Evolutionary conservation across 2,113 vertebrate species (phyloP).

Genomic region (Chloropsis hardwickii): DNA sequence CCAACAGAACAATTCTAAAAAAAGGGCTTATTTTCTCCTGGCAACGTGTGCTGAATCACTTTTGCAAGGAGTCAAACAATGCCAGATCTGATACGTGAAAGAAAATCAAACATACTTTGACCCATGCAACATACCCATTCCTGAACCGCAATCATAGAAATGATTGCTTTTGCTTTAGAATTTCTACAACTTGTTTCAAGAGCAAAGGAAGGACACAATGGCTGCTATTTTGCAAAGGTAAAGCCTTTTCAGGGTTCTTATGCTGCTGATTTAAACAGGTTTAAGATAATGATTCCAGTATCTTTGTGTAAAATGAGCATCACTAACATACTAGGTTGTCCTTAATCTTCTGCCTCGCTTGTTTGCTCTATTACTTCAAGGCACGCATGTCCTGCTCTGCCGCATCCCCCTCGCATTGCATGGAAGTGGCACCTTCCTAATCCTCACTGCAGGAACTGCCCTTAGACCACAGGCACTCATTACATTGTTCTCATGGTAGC

Average conservation of each 20-base stretch:
- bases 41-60: neutral
- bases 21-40: neutral
- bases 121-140: neutral
- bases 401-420: neutral
- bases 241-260: neutral
- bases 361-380: neutral
- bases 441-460: neutral
- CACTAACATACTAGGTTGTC: neutral
- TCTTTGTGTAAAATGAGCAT: neutral
- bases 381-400: fast-evolving
- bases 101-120: neutral
- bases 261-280: neutral
- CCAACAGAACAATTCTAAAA: neutral
- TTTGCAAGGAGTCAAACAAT: neutral
- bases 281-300: neutral
- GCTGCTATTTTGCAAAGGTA: neutral
- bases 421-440: neutral
- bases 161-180: neutral
- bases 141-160: neutral
- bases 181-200: neutral
- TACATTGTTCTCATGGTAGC: neutral
- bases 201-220: neutral
- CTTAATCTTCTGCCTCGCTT: neutral
- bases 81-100: neutral
- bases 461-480: neutral